Conservation (phyloP, 2,888 invertebrate species). For the Gari tellinella region DNA sequence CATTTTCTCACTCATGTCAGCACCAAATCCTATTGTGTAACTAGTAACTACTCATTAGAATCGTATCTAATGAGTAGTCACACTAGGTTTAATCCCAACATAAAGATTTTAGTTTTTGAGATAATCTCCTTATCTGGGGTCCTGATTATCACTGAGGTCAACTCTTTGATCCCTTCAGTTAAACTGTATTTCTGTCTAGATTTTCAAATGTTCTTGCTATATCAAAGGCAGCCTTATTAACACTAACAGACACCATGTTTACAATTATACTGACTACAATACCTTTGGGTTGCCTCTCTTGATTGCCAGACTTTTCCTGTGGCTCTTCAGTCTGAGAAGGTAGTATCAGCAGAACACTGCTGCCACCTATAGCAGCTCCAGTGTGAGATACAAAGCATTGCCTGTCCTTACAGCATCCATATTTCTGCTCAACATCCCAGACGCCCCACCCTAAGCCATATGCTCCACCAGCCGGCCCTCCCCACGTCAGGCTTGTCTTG, state of each 20-base stretch:
- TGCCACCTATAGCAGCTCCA: conserved; percentile 87
- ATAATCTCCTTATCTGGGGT: no score
- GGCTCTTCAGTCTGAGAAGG: conserved; percentile 70
- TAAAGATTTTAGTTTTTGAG: no score
- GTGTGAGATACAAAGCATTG: conserved; percentile 84
- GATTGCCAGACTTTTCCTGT: background rate
- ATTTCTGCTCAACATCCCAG: conserved; percentile 74
- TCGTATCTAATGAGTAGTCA: no score
- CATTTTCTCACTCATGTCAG: no score
- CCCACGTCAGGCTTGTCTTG: conserved; percentile 60
- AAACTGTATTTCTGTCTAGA: background rate
- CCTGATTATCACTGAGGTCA: no score
- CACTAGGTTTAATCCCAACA: no score
- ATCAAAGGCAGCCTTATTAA: conserved; percentile 82
- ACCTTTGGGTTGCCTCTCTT: conserved; percentile 80
- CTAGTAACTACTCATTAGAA: no score
- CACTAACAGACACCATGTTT: conserved; percentile 84
- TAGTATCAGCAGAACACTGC: conserved; percentile 85
- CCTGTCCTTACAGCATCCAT: conserved; percentile 77
- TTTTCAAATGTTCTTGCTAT: conserved; percentile 84
- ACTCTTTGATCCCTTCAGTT: no score
- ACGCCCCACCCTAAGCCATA: conserved; percentile 86
- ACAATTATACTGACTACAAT: conserved; percentile 85
- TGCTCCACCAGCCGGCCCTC: conserved; percentile 45
- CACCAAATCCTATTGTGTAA: no score